phyloP scores from a whole-genome alignment of 2,113 vertebrate genomes.

The Craseonycteris thonglongyai region DNA sequence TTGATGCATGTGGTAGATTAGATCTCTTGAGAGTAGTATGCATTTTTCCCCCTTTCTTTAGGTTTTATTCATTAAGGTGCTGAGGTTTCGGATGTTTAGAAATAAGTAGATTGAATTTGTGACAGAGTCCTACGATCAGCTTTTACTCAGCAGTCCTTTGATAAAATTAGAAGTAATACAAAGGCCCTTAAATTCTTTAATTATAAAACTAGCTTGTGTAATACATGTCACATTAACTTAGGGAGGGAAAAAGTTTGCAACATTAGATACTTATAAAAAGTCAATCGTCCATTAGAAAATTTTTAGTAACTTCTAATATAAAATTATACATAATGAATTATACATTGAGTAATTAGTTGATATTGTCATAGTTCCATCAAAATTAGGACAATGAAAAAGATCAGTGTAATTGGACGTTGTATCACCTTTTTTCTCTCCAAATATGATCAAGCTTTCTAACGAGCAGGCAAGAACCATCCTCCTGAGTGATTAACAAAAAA shows the following conservation, averaged over 20 bases:
- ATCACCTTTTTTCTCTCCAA: constrained; percentile 51
- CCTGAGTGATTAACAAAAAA: constrained; percentile 83
- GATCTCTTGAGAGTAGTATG: constrained; percentile 41
- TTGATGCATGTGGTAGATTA: constrained; percentile 46
- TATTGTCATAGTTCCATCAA: constrained; percentile 27
- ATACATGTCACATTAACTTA: not conserved
- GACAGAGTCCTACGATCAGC: not conserved
- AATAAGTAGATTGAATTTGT: not conserved
- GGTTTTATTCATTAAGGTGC: constrained; percentile 29
- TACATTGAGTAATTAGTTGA: constrained; percentile 22
- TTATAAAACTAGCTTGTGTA: not conserved
- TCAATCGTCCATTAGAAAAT: not conserved
- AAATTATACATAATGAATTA: not conserved
- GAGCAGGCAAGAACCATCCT: constrained; percentile 77
- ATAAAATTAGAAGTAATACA: not conserved
- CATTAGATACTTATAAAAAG: not conserved
- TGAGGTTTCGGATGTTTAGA: constrained; percentile 14
- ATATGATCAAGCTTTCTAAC: constrained; percentile 73
- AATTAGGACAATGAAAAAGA: constrained; percentile 33
- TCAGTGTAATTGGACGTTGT: constrained; percentile 50
- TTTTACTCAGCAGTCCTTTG: not conserved
- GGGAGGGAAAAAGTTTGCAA: not conserved
- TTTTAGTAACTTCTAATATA: not conserved
- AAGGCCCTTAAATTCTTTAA: not conserved
- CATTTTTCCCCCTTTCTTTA: constrained; percentile 52